Conservation (phyloP, 1,140 invertebrate species). For the Argopecten irradians region DNA sequence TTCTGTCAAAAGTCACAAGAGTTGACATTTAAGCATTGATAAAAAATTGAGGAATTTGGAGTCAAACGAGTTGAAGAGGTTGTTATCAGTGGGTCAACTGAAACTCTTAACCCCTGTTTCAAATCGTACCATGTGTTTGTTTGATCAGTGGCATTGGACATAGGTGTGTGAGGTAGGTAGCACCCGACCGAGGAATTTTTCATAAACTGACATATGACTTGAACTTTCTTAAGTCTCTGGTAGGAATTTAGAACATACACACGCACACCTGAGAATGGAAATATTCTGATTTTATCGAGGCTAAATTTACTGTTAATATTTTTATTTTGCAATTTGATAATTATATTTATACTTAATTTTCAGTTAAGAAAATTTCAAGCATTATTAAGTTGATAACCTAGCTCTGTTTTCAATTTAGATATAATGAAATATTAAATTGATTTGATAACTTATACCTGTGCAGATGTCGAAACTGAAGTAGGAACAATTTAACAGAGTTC, state of each 20-base stretch:
- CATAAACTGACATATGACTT: neutral
- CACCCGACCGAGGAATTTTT: neutral
- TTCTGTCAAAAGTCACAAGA: neutral
- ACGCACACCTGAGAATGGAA: neutral
- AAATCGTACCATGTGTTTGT: neutral
- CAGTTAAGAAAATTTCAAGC: neutral
- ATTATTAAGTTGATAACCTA: neutral
- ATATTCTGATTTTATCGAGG: neutral
- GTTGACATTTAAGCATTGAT: neutral
- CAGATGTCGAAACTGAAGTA: neutral
- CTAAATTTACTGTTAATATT: neutral
- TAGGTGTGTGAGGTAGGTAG: neutral
- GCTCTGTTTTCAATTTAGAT: neutral
- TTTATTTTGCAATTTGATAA: neutral
- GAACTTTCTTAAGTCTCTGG: neutral
- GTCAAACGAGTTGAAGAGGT: neutral
- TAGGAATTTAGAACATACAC: neutral
- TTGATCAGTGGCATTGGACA: conserved; percentile 8
- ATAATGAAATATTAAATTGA: neutral
- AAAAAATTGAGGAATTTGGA: neutral
- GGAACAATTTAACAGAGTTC: neutral
- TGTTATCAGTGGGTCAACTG: neutral
- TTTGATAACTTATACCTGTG: neutral
- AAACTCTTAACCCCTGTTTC: neutral
- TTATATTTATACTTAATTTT: neutral